Conservation (phyloP, 2,797 vertebrate genomes). For the Discoglossus pictus region DNA sequence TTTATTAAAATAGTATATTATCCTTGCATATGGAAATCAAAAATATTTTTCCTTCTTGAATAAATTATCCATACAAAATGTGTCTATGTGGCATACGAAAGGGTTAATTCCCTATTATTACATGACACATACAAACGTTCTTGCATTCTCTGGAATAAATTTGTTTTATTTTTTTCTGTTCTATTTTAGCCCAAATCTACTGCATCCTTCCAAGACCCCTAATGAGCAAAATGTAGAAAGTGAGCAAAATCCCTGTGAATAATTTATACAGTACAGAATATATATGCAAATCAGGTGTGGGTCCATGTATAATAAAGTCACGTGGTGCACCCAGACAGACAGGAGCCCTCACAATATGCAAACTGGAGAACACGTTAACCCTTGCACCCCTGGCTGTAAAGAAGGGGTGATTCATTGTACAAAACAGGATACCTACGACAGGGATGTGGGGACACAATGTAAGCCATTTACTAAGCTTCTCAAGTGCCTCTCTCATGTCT, state of each 20-base stretch:
- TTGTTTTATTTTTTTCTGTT: constrained; percentile 29
- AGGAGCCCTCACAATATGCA: constrained; percentile 31
- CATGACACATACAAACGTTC: too few relatives aligned
- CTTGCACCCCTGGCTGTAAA: constrained; percentile 1
- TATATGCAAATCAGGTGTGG: constrained; percentile 45
- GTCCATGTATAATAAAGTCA: constrained; percentile 40
- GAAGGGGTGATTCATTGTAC: too few relatives aligned
- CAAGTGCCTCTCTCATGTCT: too few relatives aligned
- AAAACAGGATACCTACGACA: too few relatives aligned
- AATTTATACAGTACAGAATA: constrained; percentile 41
- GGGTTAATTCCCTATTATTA: too few relatives aligned
- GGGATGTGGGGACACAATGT: too few relatives aligned
- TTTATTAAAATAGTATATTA: too few relatives aligned
- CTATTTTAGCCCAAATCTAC: constrained; percentile 27
- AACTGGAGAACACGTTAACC: constrained; percentile 19
- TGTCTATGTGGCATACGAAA: too few relatives aligned
- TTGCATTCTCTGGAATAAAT: not conserved
- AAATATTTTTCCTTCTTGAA: too few relatives aligned
- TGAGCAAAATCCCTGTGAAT: constrained; percentile 35
- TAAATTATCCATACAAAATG: too few relatives aligned
- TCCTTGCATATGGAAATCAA: too few relatives aligned
- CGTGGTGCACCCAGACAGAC: constrained; percentile 34
- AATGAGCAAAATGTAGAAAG: constrained; percentile 46
- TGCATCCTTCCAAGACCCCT: constrained; percentile 20
- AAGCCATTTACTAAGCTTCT: too few relatives aligned